These are phyloP conservation scores for Bujurquina vittata DNA, from an alignment of 2,113 vertebrate genomes.

Conservation along the genomic window DNA sequence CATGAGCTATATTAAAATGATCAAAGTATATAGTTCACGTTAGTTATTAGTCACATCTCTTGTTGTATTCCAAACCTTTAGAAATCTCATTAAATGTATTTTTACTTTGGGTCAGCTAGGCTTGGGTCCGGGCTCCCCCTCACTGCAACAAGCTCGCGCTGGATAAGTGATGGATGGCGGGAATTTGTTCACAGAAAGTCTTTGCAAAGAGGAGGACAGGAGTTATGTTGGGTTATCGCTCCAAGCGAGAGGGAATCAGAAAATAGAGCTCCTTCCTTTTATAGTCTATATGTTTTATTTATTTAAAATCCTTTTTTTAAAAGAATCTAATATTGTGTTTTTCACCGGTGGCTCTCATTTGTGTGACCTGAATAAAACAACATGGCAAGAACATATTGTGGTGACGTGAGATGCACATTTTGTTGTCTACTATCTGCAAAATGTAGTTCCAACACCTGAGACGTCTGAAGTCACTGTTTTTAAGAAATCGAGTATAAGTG, in stretches of 20 bases:
- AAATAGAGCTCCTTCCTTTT: background rate
- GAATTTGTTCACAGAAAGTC: background rate
- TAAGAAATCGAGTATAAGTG: background rate
- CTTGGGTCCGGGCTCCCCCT: background rate
- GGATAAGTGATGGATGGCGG: background rate
- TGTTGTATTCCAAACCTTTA: too few relatives aligned
- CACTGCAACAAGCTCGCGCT: background rate
- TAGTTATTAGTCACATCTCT: too few relatives aligned
- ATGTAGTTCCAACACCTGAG: background rate
- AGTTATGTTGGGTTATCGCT: background rate
- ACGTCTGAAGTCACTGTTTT: background rate
- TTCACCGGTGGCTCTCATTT: background rate
- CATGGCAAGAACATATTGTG: background rate
- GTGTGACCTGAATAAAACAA: background rate
- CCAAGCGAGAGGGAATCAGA: background rate
- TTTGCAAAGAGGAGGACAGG: background rate
- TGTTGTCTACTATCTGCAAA: fast-evolving
- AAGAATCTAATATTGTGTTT: background rate
- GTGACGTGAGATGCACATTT: background rate
- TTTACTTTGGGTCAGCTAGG: background rate
- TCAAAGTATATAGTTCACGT: too few relatives aligned
- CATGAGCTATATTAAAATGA: too few relatives aligned
- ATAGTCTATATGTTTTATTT: background rate
- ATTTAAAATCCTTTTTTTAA: background rate
- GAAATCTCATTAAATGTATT: too few relatives aligned